Percentiles rank a stretch among this genome's conserved stretches.
phyloP scores from a whole-genome alignment of 2,797 vertebrate species.

The Dromococcyx pavoninus region DNA sequence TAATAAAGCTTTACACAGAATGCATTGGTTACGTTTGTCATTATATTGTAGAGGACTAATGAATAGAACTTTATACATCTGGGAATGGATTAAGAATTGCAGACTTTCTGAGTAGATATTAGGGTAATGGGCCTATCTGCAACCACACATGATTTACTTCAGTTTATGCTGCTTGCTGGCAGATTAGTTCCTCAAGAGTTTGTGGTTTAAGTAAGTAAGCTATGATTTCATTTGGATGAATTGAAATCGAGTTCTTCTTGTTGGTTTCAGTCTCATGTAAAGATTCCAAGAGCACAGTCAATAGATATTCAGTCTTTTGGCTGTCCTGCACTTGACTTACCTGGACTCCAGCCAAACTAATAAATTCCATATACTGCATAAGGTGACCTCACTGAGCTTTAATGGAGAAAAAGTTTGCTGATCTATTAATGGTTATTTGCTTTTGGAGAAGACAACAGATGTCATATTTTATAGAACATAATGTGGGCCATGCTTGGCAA shows the following conservation, averaged over 20 bases:
- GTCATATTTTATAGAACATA: neutral
- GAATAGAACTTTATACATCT: neutral
- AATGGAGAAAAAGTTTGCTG: neutral
- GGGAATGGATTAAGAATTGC: neutral
- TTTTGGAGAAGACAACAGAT: constrained; percentile 13
- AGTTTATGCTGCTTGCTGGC: neutral
- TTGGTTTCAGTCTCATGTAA: neutral
- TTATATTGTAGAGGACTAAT: neutral
- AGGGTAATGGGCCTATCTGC: neutral
- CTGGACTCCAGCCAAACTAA: neutral
- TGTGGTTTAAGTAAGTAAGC: neutral
- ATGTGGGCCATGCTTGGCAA: neutral
- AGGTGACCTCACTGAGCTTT: neutral
- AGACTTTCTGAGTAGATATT: neutral
- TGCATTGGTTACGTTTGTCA: neutral
- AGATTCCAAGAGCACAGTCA: neutral
- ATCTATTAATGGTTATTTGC: constrained; percentile 20
- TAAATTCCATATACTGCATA: neutral
- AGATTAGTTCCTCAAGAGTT: neutral
- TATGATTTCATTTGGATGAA: neutral
- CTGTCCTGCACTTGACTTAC: neutral
- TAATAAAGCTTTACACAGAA: neutral
- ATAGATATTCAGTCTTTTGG: neutral
- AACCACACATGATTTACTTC: neutral
- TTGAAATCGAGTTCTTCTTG: neutral